Evolutionary conservation across 30 jellyfish, hydroid and myxozoan species (phyloP), one percentile per base, ranked within the genome.

Genomic region (Hydra vulgaris): DNA sequence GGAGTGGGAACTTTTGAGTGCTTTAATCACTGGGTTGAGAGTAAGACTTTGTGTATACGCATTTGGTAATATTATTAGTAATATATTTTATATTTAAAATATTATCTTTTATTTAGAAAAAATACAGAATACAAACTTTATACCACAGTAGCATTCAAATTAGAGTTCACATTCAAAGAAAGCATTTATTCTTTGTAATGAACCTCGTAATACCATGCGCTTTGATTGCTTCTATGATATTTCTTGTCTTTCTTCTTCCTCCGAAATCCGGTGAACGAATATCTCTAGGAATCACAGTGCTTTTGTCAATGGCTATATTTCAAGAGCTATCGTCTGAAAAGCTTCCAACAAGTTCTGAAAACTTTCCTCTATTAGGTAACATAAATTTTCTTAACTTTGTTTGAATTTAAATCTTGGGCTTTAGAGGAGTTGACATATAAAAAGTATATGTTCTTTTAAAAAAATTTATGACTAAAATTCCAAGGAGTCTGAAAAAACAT

Each of bases 201-300:
- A 89, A 84, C 72, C 85, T 89, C 8, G 96, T 89, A 74, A 79
- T 89, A 17, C 96, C 96, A 72, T 89, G 96, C 82, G 96, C 96
- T 40, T 78, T 89, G 52, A 89, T 89, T 27, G 96, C 96, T 19
- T 89, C 95, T 88, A 89, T 89, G 96, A 89, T 89, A 53, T 89
- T 89, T 84, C 80, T 89, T 84, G 96, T 89, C 27, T 89, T 89
- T 74, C 80, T 89, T 23, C 92, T 89, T 7, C 96, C 96, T 79
- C 95, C 96, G 67, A 89, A 84, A 81, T 89, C 96, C 7, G 96
- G 96, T n/a, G 96, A 89, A 85, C 72, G 96, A 76, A 89, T 89
- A 89, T 84, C 95, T 56, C 84, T 89, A 20, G 96, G 96, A 53
- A 80, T 89, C 17, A 89, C 96, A 24, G 96, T 89, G 26, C 79